Evolutionary conservation across 2,113 vertebrate species (phyloP), one percentile per base, ranked within the genome.

Genomic region (Edolisoma coerulescens): DNA sequence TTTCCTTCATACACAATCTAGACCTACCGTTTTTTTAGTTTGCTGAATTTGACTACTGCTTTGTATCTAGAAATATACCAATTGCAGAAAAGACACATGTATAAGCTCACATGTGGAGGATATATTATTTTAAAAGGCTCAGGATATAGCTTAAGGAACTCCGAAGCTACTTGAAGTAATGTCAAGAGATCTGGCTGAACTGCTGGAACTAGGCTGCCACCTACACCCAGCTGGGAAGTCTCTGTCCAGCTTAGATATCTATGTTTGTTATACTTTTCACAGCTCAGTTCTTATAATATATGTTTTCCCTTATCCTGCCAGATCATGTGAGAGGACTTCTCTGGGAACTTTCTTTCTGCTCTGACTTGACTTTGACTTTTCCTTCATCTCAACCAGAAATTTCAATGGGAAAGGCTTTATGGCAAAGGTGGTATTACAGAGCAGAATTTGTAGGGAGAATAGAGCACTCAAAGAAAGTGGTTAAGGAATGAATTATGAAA

Each of bases 271-370:
- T 39, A 39, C 39, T 39, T 90, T 35, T 49, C 30, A 47, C 17
- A 49, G 30, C 18, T 47, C 2, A 0, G 11, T 50, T 56, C 47
- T 73, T 44, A 27, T 0, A 60, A 61, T 7, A 9, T 7, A 32
- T 69, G 5, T 23, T 33, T 61, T 88, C 41, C 32, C 39, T 89
- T 39, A n/a, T 45, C 28, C 59, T 67, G 13, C 8, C 22, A 42
- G 54, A 23, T n/a, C 26, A 37, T 3, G 1, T 33, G 14, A 50
- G 52, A 67, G 21, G 33, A 49, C 20, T 77, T 70, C 24, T n/a
- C 42, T 2, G 2, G 37, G 42, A 79, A 64, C 56, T 74, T 68
- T 8, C 30, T 75, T 65, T 67, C 70, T 86, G 11, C 80, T 86
- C 35, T 49, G 54, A 35, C 30, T 65, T 85, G 49, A 44, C 42